phyloP scores from a whole-genome alignment of 2,888 invertebrate genomes.

The Furcula furcula region DNA sequence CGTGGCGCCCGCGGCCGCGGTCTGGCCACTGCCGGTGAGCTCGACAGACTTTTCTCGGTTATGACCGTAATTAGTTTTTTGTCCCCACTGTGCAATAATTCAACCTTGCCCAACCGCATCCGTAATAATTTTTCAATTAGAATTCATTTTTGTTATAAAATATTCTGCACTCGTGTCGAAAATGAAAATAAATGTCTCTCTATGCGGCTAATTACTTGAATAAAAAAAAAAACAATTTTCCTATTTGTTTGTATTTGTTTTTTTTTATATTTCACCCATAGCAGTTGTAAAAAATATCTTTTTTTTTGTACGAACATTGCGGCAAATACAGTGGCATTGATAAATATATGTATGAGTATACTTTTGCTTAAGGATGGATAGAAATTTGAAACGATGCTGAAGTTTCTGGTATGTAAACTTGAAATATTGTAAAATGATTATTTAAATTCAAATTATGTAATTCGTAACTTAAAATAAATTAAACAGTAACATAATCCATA shows the following conservation, averaged over 20 bases:
- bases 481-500: no score
- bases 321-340: no score
- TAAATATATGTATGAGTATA: no score
- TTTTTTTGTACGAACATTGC: background rate
- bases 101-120: conserved; percentile 51
- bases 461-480: no score
- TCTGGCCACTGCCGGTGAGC: conserved; percentile 34
- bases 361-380: no score
- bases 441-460: no score
- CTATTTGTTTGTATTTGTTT: background rate
- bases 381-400: no score
- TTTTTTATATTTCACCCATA: background rate
- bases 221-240: conserved; percentile 7
- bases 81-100: conserved; percentile 56
- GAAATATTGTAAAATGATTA: no score
- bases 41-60: conserved; percentile 59
- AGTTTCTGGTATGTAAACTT: no score
- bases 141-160: conserved; percentile 46
- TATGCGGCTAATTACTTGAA: conserved; percentile 29
- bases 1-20: conserved; percentile 16
- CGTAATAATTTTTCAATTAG: conserved; percentile 69
- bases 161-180: conserved; percentile 37
- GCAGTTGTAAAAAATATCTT: background rate
- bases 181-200: conserved; percentile 34
- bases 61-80: conserved; percentile 64